These are phyloP conservation scores for Metopia argyrocephala DNA, from an alignment of 2,888 invertebrate genomes.

Conservation along the genomic window DNA sequence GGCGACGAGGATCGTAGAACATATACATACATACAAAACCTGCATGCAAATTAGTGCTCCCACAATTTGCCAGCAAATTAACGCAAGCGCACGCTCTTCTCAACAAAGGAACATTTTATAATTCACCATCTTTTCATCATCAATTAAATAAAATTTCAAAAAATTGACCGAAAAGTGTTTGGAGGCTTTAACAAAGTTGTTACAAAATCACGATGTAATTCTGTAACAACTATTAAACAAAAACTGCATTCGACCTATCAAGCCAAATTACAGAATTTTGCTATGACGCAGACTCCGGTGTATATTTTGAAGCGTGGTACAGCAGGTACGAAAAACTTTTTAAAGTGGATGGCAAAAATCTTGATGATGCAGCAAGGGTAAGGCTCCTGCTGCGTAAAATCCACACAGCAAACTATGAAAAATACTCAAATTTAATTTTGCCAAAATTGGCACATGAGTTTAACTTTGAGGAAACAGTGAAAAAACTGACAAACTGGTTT, in stretches of 20 bases:
- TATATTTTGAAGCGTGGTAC: neutral
- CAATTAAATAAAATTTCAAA: too few species aligned
- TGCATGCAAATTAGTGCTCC: too few species aligned
- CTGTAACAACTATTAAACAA: conserved; percentile 16
- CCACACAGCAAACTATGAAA: conserved; percentile 13
- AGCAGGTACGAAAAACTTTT: neutral
- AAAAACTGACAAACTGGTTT: neutral
- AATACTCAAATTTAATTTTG: conserved; percentile 17
- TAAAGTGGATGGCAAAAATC: neutral
- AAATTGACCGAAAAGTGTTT: neutral
- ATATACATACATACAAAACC: too few species aligned
- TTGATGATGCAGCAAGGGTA: neutral
- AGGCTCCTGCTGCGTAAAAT: conserved; percentile 10
- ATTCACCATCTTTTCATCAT: too few species aligned
- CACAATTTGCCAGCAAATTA: too few species aligned
- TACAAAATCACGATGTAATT: neutral
- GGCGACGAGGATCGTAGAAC: too few species aligned
- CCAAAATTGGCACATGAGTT: conserved; percentile 3
- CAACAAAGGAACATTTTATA: too few species aligned
- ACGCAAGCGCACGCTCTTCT: too few species aligned
- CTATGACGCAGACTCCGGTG: neutral
- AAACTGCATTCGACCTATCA: conserved; percentile 14
- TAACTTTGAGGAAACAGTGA: neutral
- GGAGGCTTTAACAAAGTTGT: neutral
- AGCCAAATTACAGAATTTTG: neutral